Evolutionary conservation across 2,797 vertebrate genomes (phyloP), one percentile per base, ranked within the genome.

Genomic region (Zenarchopterus dispar): DNA sequence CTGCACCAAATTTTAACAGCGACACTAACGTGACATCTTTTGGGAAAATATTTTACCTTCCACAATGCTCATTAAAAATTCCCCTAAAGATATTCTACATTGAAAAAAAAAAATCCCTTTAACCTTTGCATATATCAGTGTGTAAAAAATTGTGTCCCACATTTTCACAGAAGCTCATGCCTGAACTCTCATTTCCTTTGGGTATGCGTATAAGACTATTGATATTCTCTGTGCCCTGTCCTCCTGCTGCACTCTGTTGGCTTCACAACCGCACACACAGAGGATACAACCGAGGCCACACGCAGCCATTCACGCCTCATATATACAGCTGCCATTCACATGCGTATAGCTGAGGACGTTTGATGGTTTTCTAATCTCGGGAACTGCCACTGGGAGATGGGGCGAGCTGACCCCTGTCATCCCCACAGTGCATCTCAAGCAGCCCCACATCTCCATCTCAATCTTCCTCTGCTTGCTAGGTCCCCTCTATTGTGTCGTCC

Each of bases 321-420:
- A 85, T 81, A 77, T 85, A 81, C 82, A 87, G 87, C 84, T 90
- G 90, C 86, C 89, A 89, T 89, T 90, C 89, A 89, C 81, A 86
- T 67, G 87, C 50, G 58, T 81, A 87, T 87, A 81, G 84, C 81
- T 67, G 61, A 56, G 69, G 88, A 89, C 90, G 45, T 91, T 89
- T 91, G 89, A 92, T 86, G 84, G 88, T 88, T 92, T 90, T 92
- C 91, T 91, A 90, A 91, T 91, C 91, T 91, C 63, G 17, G 62
- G 19, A 77, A 81, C 88, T 91, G 89, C 90, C 87, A 91, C 74
- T 31, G 59, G 80, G 84, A 90, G 89, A 90, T 81, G 80, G 85
- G 84, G 70, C 77, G 53, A 74, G 76, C 70, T 90, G 89, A 89
- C 90, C 82, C 84, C 86, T 84, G 85, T 88, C 88, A 88, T 88